These are phyloP conservation scores for Ametastegia equiseti DNA, from an alignment of 2,888 invertebrate species.

Conservation along the genomic window DNA sequence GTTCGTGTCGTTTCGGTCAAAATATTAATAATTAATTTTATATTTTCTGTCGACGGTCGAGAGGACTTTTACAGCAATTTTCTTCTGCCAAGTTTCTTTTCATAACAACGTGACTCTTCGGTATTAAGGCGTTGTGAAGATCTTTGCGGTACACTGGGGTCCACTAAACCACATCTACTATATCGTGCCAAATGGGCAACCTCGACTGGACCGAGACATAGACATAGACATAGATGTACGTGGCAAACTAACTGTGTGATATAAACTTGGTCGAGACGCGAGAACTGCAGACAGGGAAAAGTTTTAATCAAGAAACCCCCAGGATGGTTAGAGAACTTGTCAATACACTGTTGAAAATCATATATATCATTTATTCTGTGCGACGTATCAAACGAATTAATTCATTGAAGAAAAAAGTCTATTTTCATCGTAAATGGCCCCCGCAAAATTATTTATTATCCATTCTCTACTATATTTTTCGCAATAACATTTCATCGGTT, in stretches of 20 bases:
- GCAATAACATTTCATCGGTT: not conserved
- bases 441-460: not conserved
- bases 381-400: not conserved
- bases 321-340: conserved; percentile 16
- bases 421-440: not conserved
- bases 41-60: too few species aligned
- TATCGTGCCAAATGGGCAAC: not conserved
- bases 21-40: too few species aligned
- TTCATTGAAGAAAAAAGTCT: not conserved
- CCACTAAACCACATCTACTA: not conserved
- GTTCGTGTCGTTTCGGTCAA: too few species aligned
- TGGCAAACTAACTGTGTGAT: conserved; percentile 3
- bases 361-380: not conserved
- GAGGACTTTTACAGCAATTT: not conserved
- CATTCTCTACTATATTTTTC: not conserved
- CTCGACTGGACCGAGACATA: conserved; percentile 9
- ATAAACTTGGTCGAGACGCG: conserved; percentile 4
- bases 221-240: not conserved
- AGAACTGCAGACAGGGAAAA: conserved; percentile 11
- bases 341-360: not conserved
- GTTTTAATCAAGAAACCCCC: conserved; percentile 41
- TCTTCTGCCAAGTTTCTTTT: not conserved
- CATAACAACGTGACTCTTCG: not conserved
- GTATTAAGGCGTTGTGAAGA: not conserved
- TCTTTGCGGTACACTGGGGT: not conserved